Evolutionary conservation across 2,888 invertebrate species (phyloP), one percentile per base, ranked within the genome.

Genomic region (Oegoconia quadripuncta): DNA sequence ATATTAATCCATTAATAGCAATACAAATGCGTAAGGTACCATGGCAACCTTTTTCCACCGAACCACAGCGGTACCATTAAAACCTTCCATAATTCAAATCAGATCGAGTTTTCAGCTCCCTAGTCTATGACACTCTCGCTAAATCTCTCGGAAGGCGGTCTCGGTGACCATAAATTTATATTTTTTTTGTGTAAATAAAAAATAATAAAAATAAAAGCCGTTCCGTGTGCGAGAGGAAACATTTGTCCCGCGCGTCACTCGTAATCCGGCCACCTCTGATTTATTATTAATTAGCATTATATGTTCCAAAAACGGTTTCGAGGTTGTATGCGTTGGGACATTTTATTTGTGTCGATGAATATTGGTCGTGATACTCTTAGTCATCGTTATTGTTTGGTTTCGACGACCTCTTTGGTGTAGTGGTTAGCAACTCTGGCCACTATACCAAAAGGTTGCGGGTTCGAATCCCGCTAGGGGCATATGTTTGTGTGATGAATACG

Each of bases 141-240:
- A 82, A 82, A 84, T 84, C 84, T 83, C 79, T 72, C 76, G 72
- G 78, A 83, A 86, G 86, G 86, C 86, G 86, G 81, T 77, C 74
- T 70, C 66, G 53, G 45, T 59, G 64, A 56, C 74, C 72, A 79
- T 87, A 86, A 84, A 86, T 86, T 84, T 75, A 74, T 82, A 75
- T 81, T 81, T 76, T 30, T 38, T 38, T 35, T 30, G 15, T 12
- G 8, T 79, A 83, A 79, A 80, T 33, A 86, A 82, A 86, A 84
- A 81, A 84, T n/a, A 83, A 80, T 79, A 82, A 77, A 78, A 79
- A 79, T 74, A 78, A 79, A 77, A 69, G 66, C 68, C 70, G 63
- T 60, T 58, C 64, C 64, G 69, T 69, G 63, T 59, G 64, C 65
- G 65, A 68, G 76, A 81, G 84, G 86, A 84, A 82, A 83, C 86